Evolutionary conservation across 35 echinoderm and acorn worm genomes (phyloP).

Genomic region (Ophiothrix spiculata): DNA sequence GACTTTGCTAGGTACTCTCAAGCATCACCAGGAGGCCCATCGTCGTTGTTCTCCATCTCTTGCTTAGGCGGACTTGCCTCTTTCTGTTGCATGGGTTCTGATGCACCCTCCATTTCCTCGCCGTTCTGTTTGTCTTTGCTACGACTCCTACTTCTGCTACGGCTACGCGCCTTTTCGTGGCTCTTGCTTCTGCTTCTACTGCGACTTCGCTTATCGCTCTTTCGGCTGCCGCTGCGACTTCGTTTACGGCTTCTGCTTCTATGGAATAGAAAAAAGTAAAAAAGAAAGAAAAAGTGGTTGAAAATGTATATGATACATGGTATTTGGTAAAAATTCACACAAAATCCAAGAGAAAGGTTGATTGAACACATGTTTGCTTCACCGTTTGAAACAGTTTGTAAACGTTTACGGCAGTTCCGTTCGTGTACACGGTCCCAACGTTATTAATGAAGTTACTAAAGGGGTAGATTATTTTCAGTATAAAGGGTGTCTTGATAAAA

Average conservation of each 20-base stretch:
- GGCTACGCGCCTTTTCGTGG: not conserved
- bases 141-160: not conserved
- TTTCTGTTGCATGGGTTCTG: not conserved
- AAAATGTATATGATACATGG: no score
- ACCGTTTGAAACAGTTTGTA: no score
- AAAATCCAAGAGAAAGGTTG: no score
- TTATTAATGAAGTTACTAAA: no score
- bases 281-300: no score
- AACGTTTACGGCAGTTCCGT: no score
- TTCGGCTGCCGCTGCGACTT: not conserved
- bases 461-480: no score
- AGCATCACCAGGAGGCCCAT: not conserved
- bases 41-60: not conserved
- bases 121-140: not conserved
- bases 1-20: not conserved
- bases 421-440: no score
- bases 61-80: not conserved
- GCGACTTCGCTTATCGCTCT: not conserved
- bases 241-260: not conserved
- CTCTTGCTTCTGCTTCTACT: not conserved
- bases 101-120: not conserved
- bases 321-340: no score
- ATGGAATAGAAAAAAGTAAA: no score
- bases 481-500: no score
- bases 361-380: no score